These are phyloP conservation scores for Centrocercus urophasianus DNA, from an alignment of 2,113 vertebrate genomes.

Conservation along the genomic window DNA sequence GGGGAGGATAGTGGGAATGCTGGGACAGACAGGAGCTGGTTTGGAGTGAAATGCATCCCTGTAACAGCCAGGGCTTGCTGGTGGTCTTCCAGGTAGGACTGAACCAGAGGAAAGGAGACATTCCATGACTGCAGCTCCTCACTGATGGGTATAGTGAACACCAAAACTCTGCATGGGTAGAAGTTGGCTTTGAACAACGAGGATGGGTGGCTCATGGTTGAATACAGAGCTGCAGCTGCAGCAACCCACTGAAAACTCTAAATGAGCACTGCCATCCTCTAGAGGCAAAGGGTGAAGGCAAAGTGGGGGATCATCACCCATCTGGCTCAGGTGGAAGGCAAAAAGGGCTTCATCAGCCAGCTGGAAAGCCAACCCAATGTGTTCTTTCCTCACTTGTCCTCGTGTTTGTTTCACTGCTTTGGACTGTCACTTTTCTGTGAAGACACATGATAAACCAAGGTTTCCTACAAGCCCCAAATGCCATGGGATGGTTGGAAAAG, in stretches of 20 bases:
- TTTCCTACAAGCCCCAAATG: accelerated
- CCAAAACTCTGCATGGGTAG: background rate
- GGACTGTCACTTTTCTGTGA: accelerated
- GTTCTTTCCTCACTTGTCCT: background rate
- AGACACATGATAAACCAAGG: background rate
- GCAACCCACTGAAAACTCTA: background rate
- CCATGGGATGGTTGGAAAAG: accelerated
- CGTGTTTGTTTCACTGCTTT: background rate
- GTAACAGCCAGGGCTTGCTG: accelerated
- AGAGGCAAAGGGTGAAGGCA: background rate
- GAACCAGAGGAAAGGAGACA: background rate
- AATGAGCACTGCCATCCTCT: background rate
- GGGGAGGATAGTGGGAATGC: background rate
- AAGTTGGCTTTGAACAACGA: background rate
- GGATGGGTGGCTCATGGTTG: background rate
- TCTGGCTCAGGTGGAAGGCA: background rate
- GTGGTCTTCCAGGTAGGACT: background rate
- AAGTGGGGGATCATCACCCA: background rate
- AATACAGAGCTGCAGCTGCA: background rate
- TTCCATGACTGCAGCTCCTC: background rate
- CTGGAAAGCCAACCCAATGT: background rate
- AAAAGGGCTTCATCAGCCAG: background rate
- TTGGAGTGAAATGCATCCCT: background rate
- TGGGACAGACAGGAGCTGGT: background rate
- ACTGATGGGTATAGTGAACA: background rate